Percentiles rank a stretch among this genome's conserved stretches.
These are phyloP conservation scores for Macquaria australasica DNA, from an alignment of 2,113 vertebrate species.

Conservation along the genomic window DNA sequence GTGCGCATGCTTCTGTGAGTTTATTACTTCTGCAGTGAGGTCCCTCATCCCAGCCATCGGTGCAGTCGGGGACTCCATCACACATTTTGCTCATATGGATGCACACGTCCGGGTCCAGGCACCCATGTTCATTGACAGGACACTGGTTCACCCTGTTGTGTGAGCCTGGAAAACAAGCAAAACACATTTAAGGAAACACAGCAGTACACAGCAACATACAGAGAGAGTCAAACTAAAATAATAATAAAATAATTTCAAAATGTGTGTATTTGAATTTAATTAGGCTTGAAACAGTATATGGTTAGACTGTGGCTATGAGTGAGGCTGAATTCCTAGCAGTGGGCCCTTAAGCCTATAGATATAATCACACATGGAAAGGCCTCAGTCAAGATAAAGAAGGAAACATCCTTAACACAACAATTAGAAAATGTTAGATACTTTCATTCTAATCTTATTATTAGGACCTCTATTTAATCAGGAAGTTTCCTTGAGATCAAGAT, in stretches of 20 bases:
- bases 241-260: no score
- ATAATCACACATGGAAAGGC: background rate
- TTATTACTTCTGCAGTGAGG: slow-evolving; percentile 91
- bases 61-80: slow-evolving; percentile 90
- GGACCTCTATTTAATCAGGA: background rate
- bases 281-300: background rate
- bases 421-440: background rate
- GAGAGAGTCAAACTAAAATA: background rate
- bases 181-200: slow-evolving; percentile 21
- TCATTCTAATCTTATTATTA: background rate
- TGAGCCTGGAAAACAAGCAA: slow-evolving; percentile 85
- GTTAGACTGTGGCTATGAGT: background rate
- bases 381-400: background rate
- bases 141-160: slow-evolving; percentile 92
- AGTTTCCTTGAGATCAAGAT: background rate
- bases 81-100: slow-evolving; percentile 94
- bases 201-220: background rate
- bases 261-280: background rate
- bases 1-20: background rate
- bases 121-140: slow-evolving; percentile 93
- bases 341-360: background rate
- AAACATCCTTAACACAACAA: background rate
- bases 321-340: background rate
- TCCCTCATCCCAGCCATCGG: slow-evolving; percentile 93
- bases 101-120: slow-evolving; percentile 92